Conservation (phyloP, 2,888 invertebrate genomes). For the Oscheius myriophilus region DNA sequence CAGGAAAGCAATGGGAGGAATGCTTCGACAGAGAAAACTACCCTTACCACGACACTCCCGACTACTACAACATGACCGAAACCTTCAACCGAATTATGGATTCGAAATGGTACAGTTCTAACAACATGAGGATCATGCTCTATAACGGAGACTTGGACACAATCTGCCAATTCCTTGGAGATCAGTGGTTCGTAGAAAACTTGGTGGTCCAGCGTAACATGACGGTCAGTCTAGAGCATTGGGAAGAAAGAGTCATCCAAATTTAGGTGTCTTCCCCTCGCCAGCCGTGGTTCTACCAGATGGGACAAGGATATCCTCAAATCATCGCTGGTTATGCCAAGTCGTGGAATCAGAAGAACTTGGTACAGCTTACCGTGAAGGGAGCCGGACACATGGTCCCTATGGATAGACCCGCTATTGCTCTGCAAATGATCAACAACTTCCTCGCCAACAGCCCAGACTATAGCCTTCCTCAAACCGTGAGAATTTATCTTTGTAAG, state of each 20-base stretch:
- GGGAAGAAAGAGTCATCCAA: neutral
- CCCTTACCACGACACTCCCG: constrained; percentile 35
- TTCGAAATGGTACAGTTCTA: constrained; percentile 29
- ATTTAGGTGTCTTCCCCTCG: constrained; percentile 26
- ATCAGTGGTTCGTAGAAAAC: constrained; percentile 49
- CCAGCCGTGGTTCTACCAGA: constrained; percentile 45
- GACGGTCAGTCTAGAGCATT: constrained; percentile 28
- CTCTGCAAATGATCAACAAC: constrained; percentile 62
- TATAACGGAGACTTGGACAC: constrained; percentile 56
- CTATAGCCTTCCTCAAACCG: constrained; percentile 47
- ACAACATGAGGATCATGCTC: constrained; percentile 50
- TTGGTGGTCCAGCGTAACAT: constrained; percentile 37
- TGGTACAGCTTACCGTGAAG: constrained; percentile 49
- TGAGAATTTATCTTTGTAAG: neutral
- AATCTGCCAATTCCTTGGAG: constrained; percentile 52
- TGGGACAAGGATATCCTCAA: constrained; percentile 8
- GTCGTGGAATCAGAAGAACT: constrained; percentile 39
- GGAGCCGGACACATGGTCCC: constrained; percentile 56
- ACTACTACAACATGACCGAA: constrained; percentile 55
- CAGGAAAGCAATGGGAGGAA: constrained; percentile 27
- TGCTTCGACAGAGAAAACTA: constrained; percentile 20
- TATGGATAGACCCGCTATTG: constrained; percentile 55
- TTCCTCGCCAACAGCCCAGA: constrained; percentile 48
- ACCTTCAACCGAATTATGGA: constrained; percentile 45
- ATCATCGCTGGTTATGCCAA: constrained; percentile 50